These are phyloP conservation scores for Chrysaora quinquecirrha DNA, from an alignment of 30 jellyfish, hydroid and myxozoan genomes.

Conservation along the genomic window DNA sequence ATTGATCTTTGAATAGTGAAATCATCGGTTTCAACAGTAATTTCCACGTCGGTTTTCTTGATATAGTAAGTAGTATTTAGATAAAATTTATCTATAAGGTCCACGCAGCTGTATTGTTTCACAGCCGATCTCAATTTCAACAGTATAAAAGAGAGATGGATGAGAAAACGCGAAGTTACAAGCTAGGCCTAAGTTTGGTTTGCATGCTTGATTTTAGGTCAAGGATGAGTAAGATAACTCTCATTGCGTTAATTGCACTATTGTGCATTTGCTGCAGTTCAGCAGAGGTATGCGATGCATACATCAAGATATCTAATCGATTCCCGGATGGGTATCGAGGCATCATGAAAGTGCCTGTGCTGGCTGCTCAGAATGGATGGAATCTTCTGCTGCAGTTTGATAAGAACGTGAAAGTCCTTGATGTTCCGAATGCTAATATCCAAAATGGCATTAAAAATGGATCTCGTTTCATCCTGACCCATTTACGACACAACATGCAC, in stretches of 20 bases:
- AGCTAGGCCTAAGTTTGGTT: no score
- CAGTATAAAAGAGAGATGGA: no score
- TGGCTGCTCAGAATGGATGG: slow-evolving; percentile 19
- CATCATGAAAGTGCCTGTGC: slow-evolving; percentile 25
- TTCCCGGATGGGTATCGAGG: slow-evolving; percentile 63
- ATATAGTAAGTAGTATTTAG: no score
- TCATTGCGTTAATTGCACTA: background rate
- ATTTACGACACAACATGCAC: slow-evolving; percentile 29
- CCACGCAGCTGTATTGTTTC: no score
- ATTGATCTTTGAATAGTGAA: no score
- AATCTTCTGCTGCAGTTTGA: slow-evolving; percentile 31
- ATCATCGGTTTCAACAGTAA: no score
- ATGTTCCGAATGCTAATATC: slow-evolving; percentile 37
- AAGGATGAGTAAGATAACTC: background rate
- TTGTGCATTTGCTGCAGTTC: background rate
- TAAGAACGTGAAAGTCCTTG: slow-evolving; percentile 26
- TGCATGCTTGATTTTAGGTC: no score
- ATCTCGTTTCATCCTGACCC: slow-evolving; percentile 8
- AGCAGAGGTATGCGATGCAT: slow-evolving; percentile 21
- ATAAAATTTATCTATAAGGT: no score
- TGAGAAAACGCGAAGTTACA: no score
- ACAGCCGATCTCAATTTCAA: no score
- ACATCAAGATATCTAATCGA: background rate
- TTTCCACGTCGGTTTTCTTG: no score
- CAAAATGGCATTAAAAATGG: slow-evolving; percentile 36